A percentile compares a stretch with the other conserved stretches of the same genome.
phyloP scores from a whole-genome alignment of 1,140 invertebrate species.

The Drosophila nigrodunni region DNA sequence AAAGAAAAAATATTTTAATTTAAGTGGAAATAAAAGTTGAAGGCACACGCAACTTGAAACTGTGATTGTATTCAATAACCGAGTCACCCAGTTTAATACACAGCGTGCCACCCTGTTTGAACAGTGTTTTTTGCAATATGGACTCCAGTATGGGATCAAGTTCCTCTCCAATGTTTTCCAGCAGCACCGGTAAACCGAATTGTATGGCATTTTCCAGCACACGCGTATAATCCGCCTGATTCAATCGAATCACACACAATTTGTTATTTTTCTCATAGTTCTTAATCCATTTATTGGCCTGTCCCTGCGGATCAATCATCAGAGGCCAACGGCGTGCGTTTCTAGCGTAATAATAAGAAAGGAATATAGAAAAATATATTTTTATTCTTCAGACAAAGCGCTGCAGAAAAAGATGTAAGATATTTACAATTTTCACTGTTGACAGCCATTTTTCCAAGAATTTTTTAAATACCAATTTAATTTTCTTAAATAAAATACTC shows the following conservation, averaged over 20 bases:
- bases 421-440: too few relatives aligned
- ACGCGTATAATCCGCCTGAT: slow-evolving; percentile 92
- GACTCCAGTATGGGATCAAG: slow-evolving; percentile 96
- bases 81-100: slow-evolving; percentile 94
- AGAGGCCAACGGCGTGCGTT: slow-evolving; percentile 94
- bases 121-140: slow-evolving; percentile 93
- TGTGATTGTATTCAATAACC: slow-evolving; percentile 92
- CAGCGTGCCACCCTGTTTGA: slow-evolving; percentile 93
- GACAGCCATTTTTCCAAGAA: too few relatives aligned
- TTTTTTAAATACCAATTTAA: too few relatives aligned
- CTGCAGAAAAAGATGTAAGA: too few relatives aligned
- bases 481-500: too few relatives aligned
- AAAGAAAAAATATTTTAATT: slow-evolving; percentile 34
- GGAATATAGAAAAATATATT: slow-evolving; percentile 31
- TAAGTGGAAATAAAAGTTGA: slow-evolving; percentile 6
- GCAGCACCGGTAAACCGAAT: slow-evolving; percentile 94
- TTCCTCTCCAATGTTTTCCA: slow-evolving; percentile 95
- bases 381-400: not conserved
- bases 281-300: slow-evolving; percentile 97
- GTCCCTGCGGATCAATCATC: slow-evolving; percentile 97
- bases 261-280: slow-evolving; percentile 96
- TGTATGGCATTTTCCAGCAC: slow-evolving; percentile 96
- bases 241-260: slow-evolving; percentile 92
- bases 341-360: slow-evolving; percentile 84
- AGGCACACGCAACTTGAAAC: slow-evolving; percentile 89